Evolutionary conservation across 2,888 invertebrate species (phyloP).

Genomic region (Megamerina dolium): DNA sequence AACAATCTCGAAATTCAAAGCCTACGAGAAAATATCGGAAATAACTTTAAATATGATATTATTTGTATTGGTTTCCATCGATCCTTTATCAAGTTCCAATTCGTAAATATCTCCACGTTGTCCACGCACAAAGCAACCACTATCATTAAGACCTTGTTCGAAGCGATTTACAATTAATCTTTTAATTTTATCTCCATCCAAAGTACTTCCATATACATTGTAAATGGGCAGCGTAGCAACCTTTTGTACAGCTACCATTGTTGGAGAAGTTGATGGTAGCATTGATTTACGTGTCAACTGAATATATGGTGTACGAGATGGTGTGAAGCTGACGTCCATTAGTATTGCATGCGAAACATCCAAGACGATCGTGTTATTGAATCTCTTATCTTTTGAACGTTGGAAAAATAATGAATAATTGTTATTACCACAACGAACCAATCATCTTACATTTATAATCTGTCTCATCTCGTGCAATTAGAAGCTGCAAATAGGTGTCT

Average conservation of each 20-base stretch:
- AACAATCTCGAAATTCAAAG: background rate
- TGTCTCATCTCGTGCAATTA: no score
- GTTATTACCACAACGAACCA: conserved; percentile 8
- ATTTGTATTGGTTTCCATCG: background rate
- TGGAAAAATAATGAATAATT: conserved; percentile 1
- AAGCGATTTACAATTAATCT: conserved; percentile 10
- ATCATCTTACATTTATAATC: no score
- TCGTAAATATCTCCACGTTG: conserved; percentile 20
- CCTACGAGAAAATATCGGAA: no score
- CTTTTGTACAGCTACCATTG: background rate
- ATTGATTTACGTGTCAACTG: background rate
- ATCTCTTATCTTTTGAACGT: no score
- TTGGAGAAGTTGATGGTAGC: no score
- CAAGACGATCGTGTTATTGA: conserved; percentile 6
- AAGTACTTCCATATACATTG: background rate
- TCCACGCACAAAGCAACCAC: conserved; percentile 18
- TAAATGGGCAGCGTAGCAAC: conserved; percentile 9
- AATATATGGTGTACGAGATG: conserved; percentile 4
- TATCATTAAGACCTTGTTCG: conserved; percentile 4
- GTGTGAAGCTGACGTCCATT: background rate
- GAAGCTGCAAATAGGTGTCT: conserved; percentile 14
- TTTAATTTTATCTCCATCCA: conserved; percentile 12
- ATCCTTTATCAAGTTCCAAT: conserved; percentile 4
- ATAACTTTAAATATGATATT: conserved; percentile 4
- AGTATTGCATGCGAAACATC: conserved; percentile 3